Evolutionary conservation across 1,140 invertebrate species (phyloP).

Genomic region (Harlomillsia oculata): DNA sequence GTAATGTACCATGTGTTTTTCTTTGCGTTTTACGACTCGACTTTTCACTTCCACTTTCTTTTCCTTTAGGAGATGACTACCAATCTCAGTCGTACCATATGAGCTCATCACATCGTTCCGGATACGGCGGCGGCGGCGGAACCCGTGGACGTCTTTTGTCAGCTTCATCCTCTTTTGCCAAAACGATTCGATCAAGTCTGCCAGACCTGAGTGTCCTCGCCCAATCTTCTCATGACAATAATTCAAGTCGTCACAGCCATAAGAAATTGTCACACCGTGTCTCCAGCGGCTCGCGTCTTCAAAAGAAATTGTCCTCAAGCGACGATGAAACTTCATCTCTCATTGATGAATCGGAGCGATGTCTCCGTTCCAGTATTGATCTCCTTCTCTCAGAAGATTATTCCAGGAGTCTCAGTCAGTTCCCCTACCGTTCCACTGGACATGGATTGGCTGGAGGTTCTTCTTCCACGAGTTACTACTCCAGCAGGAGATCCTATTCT

Average conservation of each 20-base stretch:
- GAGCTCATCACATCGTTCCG: not conserved
- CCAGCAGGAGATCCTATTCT: slow-evolving; percentile 21
- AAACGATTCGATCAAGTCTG: slow-evolving; percentile 27
- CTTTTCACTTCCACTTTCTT: too few species aligned
- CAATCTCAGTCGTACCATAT: slow-evolving; percentile 23
- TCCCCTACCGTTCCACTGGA: slow-evolving; percentile 11
- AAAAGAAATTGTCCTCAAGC: slow-evolving; percentile 23
- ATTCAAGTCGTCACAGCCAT: slow-evolving; percentile 9
- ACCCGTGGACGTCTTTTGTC: slow-evolving; percentile 1
- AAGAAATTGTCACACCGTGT: slow-evolving; percentile 1
- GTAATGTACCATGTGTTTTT: too few species aligned
- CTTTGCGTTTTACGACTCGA: too few species aligned
- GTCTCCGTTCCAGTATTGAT: slow-evolving; percentile 33
- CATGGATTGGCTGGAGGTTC: not conserved
- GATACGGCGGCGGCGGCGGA: not conserved
- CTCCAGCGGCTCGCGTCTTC: slow-evolving; percentile 8
- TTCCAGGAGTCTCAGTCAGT: slow-evolving; percentile 22
- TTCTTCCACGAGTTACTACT: slow-evolving; percentile 11
- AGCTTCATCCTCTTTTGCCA: slow-evolving; percentile 14
- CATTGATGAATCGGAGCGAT: slow-evolving; percentile 34
- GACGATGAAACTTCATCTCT: slow-evolving; percentile 33
- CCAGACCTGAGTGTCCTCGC: slow-evolving; percentile 21
- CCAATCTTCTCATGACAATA: not conserved
- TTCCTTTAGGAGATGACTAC: too few species aligned
- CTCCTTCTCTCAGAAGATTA: slow-evolving; percentile 30